Percentiles rank a stretch among this genome's conserved stretches.
Conservation (phyloP, 2,797 vertebrate species). For the Hirundo rustica region DNA sequence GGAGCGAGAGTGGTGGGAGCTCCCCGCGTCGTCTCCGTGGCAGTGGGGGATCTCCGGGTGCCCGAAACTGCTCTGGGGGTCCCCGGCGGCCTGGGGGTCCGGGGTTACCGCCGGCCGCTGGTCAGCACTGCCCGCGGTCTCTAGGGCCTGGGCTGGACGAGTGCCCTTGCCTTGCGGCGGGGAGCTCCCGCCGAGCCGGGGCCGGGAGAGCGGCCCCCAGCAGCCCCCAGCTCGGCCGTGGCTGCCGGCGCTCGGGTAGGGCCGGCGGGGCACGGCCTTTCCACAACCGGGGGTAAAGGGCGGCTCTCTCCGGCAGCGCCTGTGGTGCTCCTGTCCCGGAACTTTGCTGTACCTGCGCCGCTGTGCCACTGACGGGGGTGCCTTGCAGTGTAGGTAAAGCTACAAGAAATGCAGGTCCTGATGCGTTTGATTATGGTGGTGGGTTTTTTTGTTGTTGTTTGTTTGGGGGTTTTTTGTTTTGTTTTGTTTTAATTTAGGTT, state of each 20-base stretch:
- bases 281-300: neutral
- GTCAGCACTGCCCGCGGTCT: neutral
- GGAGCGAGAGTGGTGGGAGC: neutral
- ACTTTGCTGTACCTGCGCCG: rapidly evolving
- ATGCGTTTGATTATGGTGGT: neutral
- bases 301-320: neutral
- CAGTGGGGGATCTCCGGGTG: no score
- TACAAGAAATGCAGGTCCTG: neutral
- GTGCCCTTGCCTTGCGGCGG: neutral
- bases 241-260: neutral
- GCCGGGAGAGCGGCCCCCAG: neutral
- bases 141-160: neutral
- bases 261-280: neutral
- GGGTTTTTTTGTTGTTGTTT: neutral
- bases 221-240: neutral
- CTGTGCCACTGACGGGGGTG: rapidly evolving
- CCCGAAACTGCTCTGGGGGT: no score
- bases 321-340: neutral
- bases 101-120: neutral
- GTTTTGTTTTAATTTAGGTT: neutral
- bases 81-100: neutral
- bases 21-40: neutral
- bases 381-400: rapidly evolving
- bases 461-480: neutral
- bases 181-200: neutral